Percentiles rank a stretch among this genome's conserved stretches.
phyloP scores from a whole-genome alignment of 2,888 invertebrate genomes.

The Plagodis dolabraria region DNA sequence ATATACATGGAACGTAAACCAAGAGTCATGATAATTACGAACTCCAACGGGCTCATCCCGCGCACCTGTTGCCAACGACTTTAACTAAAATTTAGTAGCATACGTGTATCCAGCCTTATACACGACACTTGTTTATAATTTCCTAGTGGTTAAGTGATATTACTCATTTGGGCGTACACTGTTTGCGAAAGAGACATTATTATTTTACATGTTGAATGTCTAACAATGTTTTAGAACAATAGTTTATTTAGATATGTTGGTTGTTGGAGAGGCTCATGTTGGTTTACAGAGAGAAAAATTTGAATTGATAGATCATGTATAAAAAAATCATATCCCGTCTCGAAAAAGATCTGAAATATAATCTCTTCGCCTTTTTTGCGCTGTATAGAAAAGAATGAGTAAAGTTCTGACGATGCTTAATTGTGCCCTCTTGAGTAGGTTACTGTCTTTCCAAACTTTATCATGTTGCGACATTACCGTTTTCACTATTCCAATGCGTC shows the following conservation, averaged over 20 bases:
- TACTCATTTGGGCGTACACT: constrained; percentile 55
- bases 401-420: too few species aligned
- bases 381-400: too few species aligned
- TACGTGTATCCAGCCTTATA: constrained; percentile 72
- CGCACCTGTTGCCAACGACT: constrained; percentile 81
- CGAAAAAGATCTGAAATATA: too few species aligned
- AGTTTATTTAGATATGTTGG: constrained; percentile 24
- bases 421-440: too few species aligned
- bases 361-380: too few species aligned
- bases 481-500: too few species aligned
- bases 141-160: constrained; percentile 71
- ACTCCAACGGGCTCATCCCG: constrained; percentile 69
- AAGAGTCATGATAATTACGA: constrained; percentile 74
- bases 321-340: too few species aligned
- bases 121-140: constrained; percentile 76
- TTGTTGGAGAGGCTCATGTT: neutral
- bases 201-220: constrained; percentile 35
- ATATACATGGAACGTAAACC: constrained; percentile 46
- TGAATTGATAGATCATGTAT: too few species aligned
- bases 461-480: too few species aligned
- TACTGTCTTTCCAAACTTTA: too few species aligned
- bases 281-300: too few species aligned
- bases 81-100: constrained; percentile 79
- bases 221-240: constrained; percentile 16
- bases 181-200: constrained; percentile 44